Conservation (phyloP, 2,888 invertebrate species). For the Pyralis farinalis region DNA sequence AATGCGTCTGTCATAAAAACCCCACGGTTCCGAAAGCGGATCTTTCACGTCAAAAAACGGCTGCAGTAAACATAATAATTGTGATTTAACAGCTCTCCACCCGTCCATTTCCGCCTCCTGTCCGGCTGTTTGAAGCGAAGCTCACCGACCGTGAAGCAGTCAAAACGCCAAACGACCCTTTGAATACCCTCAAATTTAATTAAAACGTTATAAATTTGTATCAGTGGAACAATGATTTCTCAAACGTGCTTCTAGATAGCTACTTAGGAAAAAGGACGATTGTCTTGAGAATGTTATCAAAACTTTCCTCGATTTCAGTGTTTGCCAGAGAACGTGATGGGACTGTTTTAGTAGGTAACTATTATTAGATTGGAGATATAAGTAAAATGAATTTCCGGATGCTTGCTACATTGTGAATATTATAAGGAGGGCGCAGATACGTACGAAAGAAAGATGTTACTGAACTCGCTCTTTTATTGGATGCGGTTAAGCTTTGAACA, state of each 20-base stretch:
- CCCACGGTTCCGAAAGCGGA: slow-evolving; percentile 25
- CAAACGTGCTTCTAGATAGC: slow-evolving; percentile 11
- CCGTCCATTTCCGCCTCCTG: slow-evolving; percentile 18
- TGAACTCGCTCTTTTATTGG: too few species aligned
- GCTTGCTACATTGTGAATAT: too few species aligned
- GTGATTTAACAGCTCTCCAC: slow-evolving; percentile 49
- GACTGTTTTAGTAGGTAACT: too few species aligned
- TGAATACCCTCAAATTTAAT: slow-evolving; percentile 61
- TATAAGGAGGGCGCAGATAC: too few species aligned
- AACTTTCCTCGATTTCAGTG: too few species aligned
- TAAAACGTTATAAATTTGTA: slow-evolving; percentile 55
- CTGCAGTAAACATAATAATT: slow-evolving; percentile 60
- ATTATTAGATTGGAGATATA: too few species aligned
- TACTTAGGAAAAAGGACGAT: neutral
- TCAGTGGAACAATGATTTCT: slow-evolving; percentile 30
- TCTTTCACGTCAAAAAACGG: slow-evolving; percentile 34
- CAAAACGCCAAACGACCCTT: slow-evolving; percentile 57
- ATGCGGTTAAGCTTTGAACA: too few species aligned
- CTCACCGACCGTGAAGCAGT: slow-evolving; percentile 53
- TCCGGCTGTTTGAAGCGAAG: slow-evolving; percentile 34
- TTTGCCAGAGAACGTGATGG: too few species aligned
- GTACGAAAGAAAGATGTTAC: too few species aligned
- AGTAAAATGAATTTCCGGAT: too few species aligned
- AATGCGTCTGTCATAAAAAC: slow-evolving; percentile 9
- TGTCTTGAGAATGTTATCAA: too few species aligned